Percentiles rank a stretch among this genome's conserved stretches.
Evolutionary conservation across 2,888 invertebrate species (phyloP).

Genomic region (Drosophila tanythrix): DNA sequence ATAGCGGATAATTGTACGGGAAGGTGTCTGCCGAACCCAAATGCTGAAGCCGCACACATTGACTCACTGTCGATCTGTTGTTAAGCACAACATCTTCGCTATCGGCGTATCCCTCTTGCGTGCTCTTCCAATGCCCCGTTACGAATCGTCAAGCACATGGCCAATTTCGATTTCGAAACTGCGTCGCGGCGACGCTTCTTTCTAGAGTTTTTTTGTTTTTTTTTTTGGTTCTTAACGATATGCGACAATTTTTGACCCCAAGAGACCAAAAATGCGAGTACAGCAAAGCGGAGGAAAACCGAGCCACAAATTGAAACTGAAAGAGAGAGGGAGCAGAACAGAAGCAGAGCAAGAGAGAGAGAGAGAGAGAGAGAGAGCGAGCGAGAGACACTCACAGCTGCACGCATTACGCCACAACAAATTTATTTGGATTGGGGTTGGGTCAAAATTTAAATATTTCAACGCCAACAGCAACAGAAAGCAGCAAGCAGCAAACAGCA

Average conservation of each 20-base stretch:
- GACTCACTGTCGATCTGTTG: neutral
- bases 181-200: slow-evolving; percentile 28
- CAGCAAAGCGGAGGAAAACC: slow-evolving; percentile 38
- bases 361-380: neutral
- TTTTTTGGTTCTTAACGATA: slow-evolving; percentile 71
- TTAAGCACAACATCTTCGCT: slow-evolving; percentile 10
- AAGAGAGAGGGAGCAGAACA: slow-evolving; percentile 3
- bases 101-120: slow-evolving; percentile 18
- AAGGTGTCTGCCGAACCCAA: slow-evolving; percentile 27
- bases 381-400: slow-evolving; percentile 60
- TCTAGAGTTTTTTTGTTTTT: slow-evolving; percentile 6
- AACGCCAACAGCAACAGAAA: slow-evolving; percentile 36
- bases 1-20: neutral
- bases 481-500: slow-evolving; percentile 14
- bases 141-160: slow-evolving; percentile 59
- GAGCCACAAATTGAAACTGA: slow-evolving; percentile 20
- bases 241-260: slow-evolving; percentile 72
- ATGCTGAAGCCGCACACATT: neutral
- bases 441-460: slow-evolving; percentile 80
- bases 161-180: slow-evolving; percentile 54
- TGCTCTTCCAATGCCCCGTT: slow-evolving; percentile 22
- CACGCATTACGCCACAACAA: slow-evolving; percentile 74
- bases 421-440: slow-evolving; percentile 77
- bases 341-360: neutral
- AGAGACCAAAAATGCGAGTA: slow-evolving; percentile 63